Evolutionary conservation across 2,797 vertebrate genomes (phyloP), one percentile per base, ranked within the genome.

Genomic region (Sebastes oblongus): DNA sequence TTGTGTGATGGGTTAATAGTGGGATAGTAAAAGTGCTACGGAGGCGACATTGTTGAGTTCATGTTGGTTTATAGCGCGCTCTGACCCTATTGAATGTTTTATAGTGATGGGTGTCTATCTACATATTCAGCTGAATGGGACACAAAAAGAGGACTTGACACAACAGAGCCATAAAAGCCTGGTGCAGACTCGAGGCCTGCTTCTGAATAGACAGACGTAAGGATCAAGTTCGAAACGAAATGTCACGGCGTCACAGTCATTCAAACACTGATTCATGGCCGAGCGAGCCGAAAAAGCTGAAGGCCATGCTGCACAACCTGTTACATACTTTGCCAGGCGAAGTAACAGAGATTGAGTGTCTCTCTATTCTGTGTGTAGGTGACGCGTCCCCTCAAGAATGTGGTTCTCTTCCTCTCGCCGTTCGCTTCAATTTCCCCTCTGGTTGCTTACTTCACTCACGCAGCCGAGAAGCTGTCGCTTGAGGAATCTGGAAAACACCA

Each of bases 401-500:
- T 25, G 89, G 65, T 91, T 92, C 92, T 93, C 92, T 94, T 95
- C 93, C 91, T 93, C 87, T 90, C 25, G 68, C 82, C 82, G 75
- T 71, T 85, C 70, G 78, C 90, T 91, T 92, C 89, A 86, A 84
- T 89, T 94, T 93, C 93, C 94, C 91, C 89, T 93, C 86, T 79
- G 86, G 70, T 86, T 75, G 91, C 92, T 90, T 86, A 91, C 91
- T 91, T 92, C 83, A 86, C 93, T 92, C 87, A 27, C 87, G 50
- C 88, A 34, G 91, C 87, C 85, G 85, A 90, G 83, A 75, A 92
- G 86, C 89, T 85, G 91, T 93, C 85, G 86, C 90, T 92, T 93
- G 87, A 94, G 93, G 94, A 95, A 95, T 96, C 93, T 96, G 93
- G 93, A 96, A 96, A 96, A 95, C 94, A 96, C 95, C 92, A 91